Conservation (phyloP, 2,888 invertebrate species). For the Dicranocentrus wangi region DNA sequence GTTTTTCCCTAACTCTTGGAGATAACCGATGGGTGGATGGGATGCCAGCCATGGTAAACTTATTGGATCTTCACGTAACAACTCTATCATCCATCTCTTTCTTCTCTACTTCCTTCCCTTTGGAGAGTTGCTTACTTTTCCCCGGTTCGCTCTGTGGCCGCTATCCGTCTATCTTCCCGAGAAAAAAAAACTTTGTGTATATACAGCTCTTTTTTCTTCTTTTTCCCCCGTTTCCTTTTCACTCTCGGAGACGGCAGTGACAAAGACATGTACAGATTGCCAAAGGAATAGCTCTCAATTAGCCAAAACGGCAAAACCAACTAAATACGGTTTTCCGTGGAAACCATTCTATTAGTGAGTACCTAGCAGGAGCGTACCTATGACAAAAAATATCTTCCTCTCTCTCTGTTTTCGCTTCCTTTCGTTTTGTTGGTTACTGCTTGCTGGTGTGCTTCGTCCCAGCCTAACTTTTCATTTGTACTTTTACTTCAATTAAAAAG, state of each 20-base stretch:
- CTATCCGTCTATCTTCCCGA: background rate
- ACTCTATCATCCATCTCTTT: conserved; percentile 64
- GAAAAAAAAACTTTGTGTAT: background rate
- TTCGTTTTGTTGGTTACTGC: too few species aligned
- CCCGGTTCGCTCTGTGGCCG: background rate
- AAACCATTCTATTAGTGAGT: too few species aligned
- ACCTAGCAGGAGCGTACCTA: too few species aligned
- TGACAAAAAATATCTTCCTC: too few species aligned
- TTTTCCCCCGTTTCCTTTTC: conserved; percentile 6
- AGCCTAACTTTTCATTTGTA: background rate
- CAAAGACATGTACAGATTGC: conserved; percentile 54
- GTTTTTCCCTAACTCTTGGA: background rate
- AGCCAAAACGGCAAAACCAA: conserved; percentile 49
- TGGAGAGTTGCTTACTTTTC: conserved; percentile 46
- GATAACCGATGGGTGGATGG: conserved; percentile 13
- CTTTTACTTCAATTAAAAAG: conserved; percentile 8
- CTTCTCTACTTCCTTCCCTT: conserved; percentile 60
- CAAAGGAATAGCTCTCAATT: conserved; percentile 60
- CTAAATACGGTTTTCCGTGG: conserved; percentile 12
- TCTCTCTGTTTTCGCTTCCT: too few species aligned
- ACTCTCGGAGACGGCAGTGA: conserved; percentile 33
- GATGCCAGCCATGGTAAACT: conserved; percentile 37
- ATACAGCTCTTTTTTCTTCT: conserved; percentile 14
- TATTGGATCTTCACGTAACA: conserved; percentile 61
- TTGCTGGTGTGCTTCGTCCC: too few species aligned